A percentile compares a stretch with the other conserved stretches of the same genome.
Conservation (phyloP, 2,888 invertebrate genomes). For the Mesoligia furuncula region DNA sequence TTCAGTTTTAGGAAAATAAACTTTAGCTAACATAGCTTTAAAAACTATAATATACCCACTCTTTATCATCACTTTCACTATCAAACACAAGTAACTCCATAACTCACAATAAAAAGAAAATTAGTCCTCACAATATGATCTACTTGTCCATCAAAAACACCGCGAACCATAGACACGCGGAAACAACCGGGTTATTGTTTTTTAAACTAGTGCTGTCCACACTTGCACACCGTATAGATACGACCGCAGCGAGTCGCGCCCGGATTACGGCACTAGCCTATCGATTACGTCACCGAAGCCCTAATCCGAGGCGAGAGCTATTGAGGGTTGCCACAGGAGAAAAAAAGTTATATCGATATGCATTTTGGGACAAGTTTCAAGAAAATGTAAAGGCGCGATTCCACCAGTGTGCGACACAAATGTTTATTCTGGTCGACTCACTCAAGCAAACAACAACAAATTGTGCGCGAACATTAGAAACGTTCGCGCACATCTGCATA, state of each 20-base stretch:
- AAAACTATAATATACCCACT: neutral
- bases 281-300: slow-evolving; percentile 69
- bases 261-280: slow-evolving; percentile 67
- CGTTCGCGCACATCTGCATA: too few species aligned
- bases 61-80: neutral
- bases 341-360: neutral
- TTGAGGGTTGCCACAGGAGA: slow-evolving; percentile 44
- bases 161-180: slow-evolving; percentile 9
- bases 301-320: slow-evolving; percentile 62
- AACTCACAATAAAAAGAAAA: neutral
- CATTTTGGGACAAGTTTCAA: neutral
- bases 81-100: neutral
- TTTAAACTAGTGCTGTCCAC: slow-evolving; percentile 44
- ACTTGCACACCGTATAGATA: slow-evolving; percentile 41
- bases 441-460: too few species aligned
- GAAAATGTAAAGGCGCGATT: too few species aligned
- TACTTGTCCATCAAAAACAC: neutral
- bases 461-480: too few species aligned
- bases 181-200: slow-evolving; percentile 27
- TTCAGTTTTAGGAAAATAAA: neutral
- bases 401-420: too few species aligned
- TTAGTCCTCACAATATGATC: neutral
- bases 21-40: neutral
- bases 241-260: slow-evolving; percentile 59
- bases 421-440: too few species aligned